Percentiles rank a stretch among this genome's conserved stretches.
These are phyloP conservation scores for Cichladusa arquata DNA, from an alignment of 2,113 vertebrate genomes.

Conservation along the genomic window DNA sequence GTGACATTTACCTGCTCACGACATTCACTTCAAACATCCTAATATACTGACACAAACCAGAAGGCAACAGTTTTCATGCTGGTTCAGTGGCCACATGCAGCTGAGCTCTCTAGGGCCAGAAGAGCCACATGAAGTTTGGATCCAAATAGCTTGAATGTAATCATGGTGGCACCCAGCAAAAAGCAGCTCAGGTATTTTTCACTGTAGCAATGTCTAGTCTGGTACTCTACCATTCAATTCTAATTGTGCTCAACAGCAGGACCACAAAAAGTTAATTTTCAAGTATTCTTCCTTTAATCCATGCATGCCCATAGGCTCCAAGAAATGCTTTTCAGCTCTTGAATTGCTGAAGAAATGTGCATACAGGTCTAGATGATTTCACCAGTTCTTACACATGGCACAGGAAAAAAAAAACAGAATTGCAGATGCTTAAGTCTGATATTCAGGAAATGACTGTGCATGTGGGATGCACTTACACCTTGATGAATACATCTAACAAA, in stretches of 20 bases:
- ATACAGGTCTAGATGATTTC: background rate
- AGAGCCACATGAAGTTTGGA: background rate
- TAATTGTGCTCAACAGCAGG: background rate
- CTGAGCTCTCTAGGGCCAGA: background rate
- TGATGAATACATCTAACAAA: background rate
- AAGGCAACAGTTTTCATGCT: background rate
- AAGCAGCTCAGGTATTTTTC: background rate
- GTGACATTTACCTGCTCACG: background rate
- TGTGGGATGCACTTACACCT: background rate
- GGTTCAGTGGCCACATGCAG: background rate
- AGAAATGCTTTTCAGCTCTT: background rate
- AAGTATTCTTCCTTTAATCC: background rate
- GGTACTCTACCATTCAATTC: background rate
- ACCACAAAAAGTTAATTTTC: background rate
- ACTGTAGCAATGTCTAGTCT: background rate
- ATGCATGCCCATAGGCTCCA: background rate
- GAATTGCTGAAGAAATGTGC: background rate
- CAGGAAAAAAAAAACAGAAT: background rate
- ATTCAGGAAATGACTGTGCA: background rate
- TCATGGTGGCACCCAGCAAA: background rate
- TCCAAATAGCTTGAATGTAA: background rate
- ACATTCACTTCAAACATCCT: background rate
- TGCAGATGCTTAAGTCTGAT: background rate
- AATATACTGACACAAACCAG: background rate
- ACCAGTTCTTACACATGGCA: background rate